Evolutionary conservation across 1,140 invertebrate genomes (phyloP), one percentile per base, ranked within the genome.

Genomic region (Metopolophium dirhodum): DNA sequence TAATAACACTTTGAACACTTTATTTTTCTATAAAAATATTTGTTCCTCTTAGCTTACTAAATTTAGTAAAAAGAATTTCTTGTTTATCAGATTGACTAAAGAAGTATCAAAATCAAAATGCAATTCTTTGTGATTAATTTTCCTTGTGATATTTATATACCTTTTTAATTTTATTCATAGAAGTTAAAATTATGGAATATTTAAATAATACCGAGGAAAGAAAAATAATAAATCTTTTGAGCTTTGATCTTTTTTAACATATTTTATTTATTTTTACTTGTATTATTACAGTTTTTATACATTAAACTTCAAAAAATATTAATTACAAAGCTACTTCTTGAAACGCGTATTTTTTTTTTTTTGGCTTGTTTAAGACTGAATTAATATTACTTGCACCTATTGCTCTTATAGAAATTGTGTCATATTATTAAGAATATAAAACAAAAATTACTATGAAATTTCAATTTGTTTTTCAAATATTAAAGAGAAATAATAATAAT

Each of bases 401-500:
- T 77, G 0, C 61, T 77, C 30, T n/a, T n/a, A 77, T 77, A 77
- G 61, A n/a, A 57, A 89, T n/a, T 26, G 88, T 57, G 11, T 89
- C n/a, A 54, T 54, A 88, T 68, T 54, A 88, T 68, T 68, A 68
- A 41, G 41, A 2, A 41, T 18, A 77, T 0, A 57, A 89, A 57
- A 89, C 14, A 88, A 89, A 35, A 26, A 89, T 26, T 18, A 8
- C 37, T 57, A 89, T 41, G 51, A 18, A 7, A 57, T 89, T 89
- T 89, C 35, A 37, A 89, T 89, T 89, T 89, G 0, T 89, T 57
- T 89, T 89, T 2, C 8, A 54, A 57, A 30, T 41, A 41, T 57
- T 37, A 89, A 89, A 49, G 49, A 89, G 45, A 37, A 89, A 37
- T 89, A 89, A 88, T 88, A 88, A 88, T 54, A 54, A 54, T 89